Evolutionary conservation across 1,140 invertebrate genomes (phyloP).

Genomic region (Calliphora vicina): DNA sequence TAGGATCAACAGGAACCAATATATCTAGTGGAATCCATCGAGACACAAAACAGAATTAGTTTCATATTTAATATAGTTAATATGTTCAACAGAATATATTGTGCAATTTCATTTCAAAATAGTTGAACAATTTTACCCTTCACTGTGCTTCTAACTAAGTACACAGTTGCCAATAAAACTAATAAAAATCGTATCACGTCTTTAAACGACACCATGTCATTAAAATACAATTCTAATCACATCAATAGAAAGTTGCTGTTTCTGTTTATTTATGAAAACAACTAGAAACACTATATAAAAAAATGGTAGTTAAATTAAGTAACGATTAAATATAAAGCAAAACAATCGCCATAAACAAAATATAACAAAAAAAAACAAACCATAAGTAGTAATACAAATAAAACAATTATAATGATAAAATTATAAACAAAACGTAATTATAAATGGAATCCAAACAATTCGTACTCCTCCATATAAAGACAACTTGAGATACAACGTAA

Average conservation of each 20-base stretch:
- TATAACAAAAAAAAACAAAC: background rate
- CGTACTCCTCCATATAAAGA: no score
- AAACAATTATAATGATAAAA: background rate
- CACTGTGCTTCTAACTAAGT: background rate
- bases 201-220: background rate
- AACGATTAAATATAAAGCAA: constrained; percentile 6
- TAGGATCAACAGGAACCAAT: no score
- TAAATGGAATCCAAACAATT: background rate
- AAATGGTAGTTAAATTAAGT: background rate
- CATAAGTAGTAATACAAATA: no score
- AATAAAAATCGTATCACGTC: background rate
- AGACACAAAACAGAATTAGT: no score
- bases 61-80: no score
- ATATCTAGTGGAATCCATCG: no score
- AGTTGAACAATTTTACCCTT: background rate
- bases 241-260: background rate
- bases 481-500: no score
- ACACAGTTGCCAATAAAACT: background rate
- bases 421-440: background rate
- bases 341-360: background rate
- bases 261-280: background rate
- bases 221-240: background rate
- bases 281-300: background rate
- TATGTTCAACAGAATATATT: no score
- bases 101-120: background rate